Evolutionary conservation across 1,140 invertebrate species (phyloP).

Genomic region (Pogonus chalceus): DNA sequence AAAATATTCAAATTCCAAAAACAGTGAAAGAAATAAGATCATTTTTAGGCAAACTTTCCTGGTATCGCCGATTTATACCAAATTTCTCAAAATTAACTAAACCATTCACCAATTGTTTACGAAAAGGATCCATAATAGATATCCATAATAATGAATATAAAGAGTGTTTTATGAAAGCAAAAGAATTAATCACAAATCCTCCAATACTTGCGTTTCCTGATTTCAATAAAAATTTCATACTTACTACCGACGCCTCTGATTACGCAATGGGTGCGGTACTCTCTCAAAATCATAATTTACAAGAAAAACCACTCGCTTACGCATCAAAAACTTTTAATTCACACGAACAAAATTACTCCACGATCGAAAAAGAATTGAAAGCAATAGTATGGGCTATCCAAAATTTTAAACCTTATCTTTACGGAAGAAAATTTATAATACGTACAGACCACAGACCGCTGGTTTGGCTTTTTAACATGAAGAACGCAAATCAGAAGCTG

Average conservation of each 20-base stretch:
- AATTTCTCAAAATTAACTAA: slow-evolving; percentile 10
- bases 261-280: slow-evolving; percentile 25
- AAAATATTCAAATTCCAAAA: slow-evolving; percentile 22
- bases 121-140: slow-evolving; percentile 19
- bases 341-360: slow-evolving; percentile 22
- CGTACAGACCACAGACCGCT: slow-evolving; percentile 32
- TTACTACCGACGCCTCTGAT: slow-evolving; percentile 29
- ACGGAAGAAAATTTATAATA: slow-evolving; percentile 24
- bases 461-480: neutral
- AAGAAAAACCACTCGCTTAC: slow-evolving; percentile 23
- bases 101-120: slow-evolving; percentile 24
- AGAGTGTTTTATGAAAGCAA: slow-evolving; percentile 18
- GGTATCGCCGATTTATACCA: neutral
- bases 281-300: slow-evolving; percentile 22
- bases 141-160: slow-evolving; percentile 12
- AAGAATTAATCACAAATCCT: slow-evolving; percentile 15
- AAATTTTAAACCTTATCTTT: slow-evolving; percentile 31
- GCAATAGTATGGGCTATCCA: slow-evolving; percentile 33
- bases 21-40: slow-evolving; percentile 25
- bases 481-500: slow-evolving; percentile 20
- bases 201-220: slow-evolving; percentile 29
- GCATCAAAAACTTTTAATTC: slow-evolving; percentile 22
- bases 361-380: slow-evolving; percentile 27
- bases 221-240: slow-evolving; percentile 25
- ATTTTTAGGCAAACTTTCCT: slow-evolving; percentile 21